phyloP scores from a whole-genome alignment of 2,797 vertebrate species.

The Fistularia commersonii region DNA sequence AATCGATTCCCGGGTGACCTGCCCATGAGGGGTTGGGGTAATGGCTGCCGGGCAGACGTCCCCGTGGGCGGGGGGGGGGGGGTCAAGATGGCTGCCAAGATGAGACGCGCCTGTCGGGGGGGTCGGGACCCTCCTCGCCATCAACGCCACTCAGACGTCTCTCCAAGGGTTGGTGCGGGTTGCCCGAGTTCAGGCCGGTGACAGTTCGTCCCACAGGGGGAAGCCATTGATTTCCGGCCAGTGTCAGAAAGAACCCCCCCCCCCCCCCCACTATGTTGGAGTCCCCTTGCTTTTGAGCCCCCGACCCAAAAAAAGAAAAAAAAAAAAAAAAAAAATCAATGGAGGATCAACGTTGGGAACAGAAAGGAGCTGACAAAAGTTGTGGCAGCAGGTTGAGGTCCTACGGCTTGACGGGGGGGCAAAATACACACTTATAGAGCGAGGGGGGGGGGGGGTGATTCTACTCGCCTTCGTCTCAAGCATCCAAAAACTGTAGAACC shows the following conservation, averaged over 20 bases:
- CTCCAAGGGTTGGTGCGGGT: constrained; percentile 37
- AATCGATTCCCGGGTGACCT: too few relatives aligned
- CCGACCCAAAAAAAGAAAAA: too few relatives aligned
- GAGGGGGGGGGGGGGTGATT: too few relatives aligned
- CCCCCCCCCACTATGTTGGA: constrained; percentile 28
- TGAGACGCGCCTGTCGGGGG: constrained; percentile 65
- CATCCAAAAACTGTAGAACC: too few relatives aligned
- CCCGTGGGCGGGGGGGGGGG: constrained; percentile 34
- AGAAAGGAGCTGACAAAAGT: too few relatives aligned
- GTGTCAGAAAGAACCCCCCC: constrained; percentile 45
- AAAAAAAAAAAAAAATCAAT: too few relatives aligned
- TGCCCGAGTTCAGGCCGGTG: constrained; percentile 62
- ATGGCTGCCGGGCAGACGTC: constrained; percentile 56
- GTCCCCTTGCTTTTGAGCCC: constrained; percentile 40
- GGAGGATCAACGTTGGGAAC: too few relatives aligned
- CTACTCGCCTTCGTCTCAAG: too few relatives aligned
- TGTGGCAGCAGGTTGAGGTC: too few relatives aligned
- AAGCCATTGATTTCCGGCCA: constrained; percentile 53
- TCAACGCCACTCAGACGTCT: constrained; percentile 66
- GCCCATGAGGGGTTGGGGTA: too few relatives aligned
- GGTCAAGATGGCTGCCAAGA: constrained; percentile 41
- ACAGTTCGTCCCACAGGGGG: constrained; percentile 49
- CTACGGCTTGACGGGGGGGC: too few relatives aligned
- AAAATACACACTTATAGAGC: too few relatives aligned
- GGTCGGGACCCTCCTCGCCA: constrained; percentile 64